Percentiles rank a stretch among this genome's conserved stretches.
Conservation (phyloP, 1,140 invertebrate species). For the Aporrectodea caliginosa region DNA sequence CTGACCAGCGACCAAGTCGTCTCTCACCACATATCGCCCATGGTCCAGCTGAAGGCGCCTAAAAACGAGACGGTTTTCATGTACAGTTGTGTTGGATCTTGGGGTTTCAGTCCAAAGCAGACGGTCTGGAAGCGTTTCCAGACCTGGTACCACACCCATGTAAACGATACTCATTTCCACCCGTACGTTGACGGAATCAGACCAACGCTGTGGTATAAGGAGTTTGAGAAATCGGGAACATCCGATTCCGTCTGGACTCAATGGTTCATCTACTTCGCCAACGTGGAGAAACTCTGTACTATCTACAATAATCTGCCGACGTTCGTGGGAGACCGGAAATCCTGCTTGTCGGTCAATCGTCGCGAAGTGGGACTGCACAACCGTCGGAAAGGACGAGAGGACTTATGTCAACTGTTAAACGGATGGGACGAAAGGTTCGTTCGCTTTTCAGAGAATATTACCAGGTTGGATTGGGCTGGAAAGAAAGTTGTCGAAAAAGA, state of each 20-base stretch:
- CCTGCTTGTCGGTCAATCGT: slow-evolving; percentile 6
- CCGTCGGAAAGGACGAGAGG: not conserved
- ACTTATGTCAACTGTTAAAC: not conserved
- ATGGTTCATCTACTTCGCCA: slow-evolving; percentile 14
- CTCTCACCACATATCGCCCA: not conserved
- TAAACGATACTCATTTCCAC: slow-evolving; percentile 2
- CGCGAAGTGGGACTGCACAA: slow-evolving; percentile 17
- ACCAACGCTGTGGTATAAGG: slow-evolving; percentile 14
- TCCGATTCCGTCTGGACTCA: slow-evolving; percentile 9
- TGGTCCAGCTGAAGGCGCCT: not conserved
- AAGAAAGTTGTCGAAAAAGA: too few species aligned
- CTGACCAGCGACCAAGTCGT: not conserved
- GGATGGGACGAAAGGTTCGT: not conserved
- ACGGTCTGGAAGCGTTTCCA: slow-evolving; percentile 39
- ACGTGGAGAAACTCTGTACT: not conserved
- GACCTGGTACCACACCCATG: slow-evolving; percentile 38
- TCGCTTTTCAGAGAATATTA: too few species aligned
- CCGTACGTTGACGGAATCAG: slow-evolving; percentile 18
- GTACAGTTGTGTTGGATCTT: slow-evolving; percentile 37
- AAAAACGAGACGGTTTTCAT: slow-evolving; percentile 24
- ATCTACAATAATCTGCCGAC: not conserved
- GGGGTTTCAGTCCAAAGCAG: slow-evolving; percentile 42
- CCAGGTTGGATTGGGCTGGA: not conserved
- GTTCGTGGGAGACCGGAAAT: not conserved
- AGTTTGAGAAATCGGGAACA: not conserved